Evolutionary conservation across 2,888 invertebrate genomes (phyloP).

Genomic region (Ectemnius cavifrons): DNA sequence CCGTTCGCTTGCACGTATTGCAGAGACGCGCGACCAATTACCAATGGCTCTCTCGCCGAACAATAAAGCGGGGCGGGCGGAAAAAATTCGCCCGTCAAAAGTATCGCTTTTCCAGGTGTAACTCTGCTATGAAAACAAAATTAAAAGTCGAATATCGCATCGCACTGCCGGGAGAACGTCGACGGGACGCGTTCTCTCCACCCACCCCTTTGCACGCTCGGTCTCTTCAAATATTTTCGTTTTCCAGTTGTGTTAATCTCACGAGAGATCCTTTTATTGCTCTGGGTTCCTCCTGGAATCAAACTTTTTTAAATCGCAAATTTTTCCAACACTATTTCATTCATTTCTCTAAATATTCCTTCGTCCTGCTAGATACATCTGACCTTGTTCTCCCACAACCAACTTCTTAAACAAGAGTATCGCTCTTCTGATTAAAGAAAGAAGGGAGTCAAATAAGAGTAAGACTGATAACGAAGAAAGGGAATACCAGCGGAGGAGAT

Average conservation of each 20-base stretch:
- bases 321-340: neutral
- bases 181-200: conserved; percentile 3
- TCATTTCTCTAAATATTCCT: neutral
- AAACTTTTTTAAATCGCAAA: too few relatives aligned
- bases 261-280: neutral
- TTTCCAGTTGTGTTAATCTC: conserved; percentile 10
- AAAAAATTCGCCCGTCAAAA: conserved; percentile 64
- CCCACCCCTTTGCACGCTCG: conserved; percentile 5
- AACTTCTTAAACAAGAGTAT: neutral
- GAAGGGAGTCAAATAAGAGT: neutral
- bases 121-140: conserved; percentile 36
- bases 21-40: conserved; percentile 64
- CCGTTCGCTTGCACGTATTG: conserved; percentile 50
- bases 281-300: too few relatives aligned
- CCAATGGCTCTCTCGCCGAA: conserved; percentile 65
- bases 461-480: conserved; percentile 31
- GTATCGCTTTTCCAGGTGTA: conserved; percentile 66
- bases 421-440: too few relatives aligned
- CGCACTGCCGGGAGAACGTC: conserved; percentile 6
- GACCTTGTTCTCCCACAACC: neutral
- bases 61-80: conserved; percentile 68
- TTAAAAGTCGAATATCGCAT: conserved; percentile 40
- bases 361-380: neutral
- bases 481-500: conserved; percentile 37
- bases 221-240: conserved; percentile 1